phyloP scores from a whole-genome alignment of 2,113 vertebrate species.

The Kryptolebias marmoratus region DNA sequence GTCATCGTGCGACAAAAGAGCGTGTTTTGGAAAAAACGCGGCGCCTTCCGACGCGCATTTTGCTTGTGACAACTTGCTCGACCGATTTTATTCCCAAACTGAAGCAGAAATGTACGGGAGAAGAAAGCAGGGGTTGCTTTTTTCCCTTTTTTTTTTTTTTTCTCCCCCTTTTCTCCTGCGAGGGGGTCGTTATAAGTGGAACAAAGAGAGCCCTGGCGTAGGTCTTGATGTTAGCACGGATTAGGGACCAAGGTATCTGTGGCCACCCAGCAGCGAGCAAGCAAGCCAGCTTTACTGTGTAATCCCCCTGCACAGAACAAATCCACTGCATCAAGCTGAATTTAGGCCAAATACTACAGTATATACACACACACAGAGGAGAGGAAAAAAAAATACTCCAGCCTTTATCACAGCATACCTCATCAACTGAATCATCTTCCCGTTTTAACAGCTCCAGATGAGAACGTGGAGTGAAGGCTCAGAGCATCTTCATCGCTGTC shows the following conservation, averaged over 20 bases:
- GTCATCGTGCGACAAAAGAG: constrained; percentile 51
- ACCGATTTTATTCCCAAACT: constrained; percentile 20
- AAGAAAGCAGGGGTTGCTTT: constrained; percentile 13
- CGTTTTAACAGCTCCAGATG: constrained; percentile 68
- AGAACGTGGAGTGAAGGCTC: constrained; percentile 26
- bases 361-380: constrained; percentile 7
- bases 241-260: constrained; percentile 79
- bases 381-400: constrained; percentile 23
- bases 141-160: too few species aligned
- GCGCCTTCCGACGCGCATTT: constrained; percentile 14
- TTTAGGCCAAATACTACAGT: constrained; percentile 73
- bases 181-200: constrained; percentile 52
- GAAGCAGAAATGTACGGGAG: constrained; percentile 17
- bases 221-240: constrained; percentile 74
- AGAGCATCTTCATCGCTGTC: constrained; percentile 36
- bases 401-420: constrained; percentile 74
- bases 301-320: constrained; percentile 74
- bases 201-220: constrained; percentile 63
- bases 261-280: constrained; percentile 73
- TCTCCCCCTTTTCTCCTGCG: not conserved
- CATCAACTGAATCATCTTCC: constrained; percentile 75
- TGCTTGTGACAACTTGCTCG: constrained; percentile 25
- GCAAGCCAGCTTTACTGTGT: constrained; percentile 74
- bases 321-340: constrained; percentile 74
- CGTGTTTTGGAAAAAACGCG: constrained; percentile 29